Conservation (phyloP, 2,888 invertebrate genomes). For the Chalcosyrphus nemorum region DNA sequence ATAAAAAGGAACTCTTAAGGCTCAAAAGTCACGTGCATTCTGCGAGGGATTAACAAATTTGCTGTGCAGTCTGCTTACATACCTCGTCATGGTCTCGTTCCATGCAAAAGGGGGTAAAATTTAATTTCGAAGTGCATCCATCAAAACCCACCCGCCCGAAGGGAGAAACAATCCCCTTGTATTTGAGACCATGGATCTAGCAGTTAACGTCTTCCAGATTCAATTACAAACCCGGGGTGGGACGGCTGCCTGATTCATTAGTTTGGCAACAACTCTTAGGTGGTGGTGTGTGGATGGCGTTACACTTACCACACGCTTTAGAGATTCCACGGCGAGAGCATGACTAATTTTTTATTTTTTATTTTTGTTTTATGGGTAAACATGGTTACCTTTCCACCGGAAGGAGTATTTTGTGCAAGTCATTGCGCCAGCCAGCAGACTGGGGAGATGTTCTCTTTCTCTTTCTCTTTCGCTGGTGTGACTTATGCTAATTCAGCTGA, state of each 20-base stretch:
- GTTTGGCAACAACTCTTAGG: slow-evolving; percentile 60
- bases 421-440: slow-evolving; percentile 19
- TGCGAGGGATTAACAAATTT: slow-evolving; percentile 66
- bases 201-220: slow-evolving; percentile 66
- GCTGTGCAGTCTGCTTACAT: slow-evolving; percentile 56
- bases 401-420: slow-evolving; percentile 49
- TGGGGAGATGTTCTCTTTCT: too few species aligned
- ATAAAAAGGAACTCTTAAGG: slow-evolving; percentile 56
- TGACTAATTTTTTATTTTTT: slow-evolving; percentile 69
- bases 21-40: slow-evolving; percentile 70
- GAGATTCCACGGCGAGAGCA: slow-evolving; percentile 40
- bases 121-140: slow-evolving; percentile 73
- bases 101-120: slow-evolving; percentile 64
- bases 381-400: slow-evolving; percentile 59
- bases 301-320: slow-evolving; percentile 57
- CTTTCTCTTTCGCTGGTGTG: too few species aligned
- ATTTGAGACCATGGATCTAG: slow-evolving; percentile 40
- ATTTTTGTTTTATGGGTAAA: slow-evolving; percentile 65
- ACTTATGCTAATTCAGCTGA: slow-evolving; percentile 55
- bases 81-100: slow-evolving; percentile 46
- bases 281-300: slow-evolving; percentile 54
- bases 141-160: slow-evolving; percentile 63
- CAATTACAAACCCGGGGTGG: slow-evolving; percentile 56
- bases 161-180: slow-evolving; percentile 46
- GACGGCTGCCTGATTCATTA: slow-evolving; percentile 64